These are phyloP conservation scores for Thalassoma bifasciatum DNA, from an alignment of 2,113 vertebrate genomes.

Conservation along the genomic window DNA sequence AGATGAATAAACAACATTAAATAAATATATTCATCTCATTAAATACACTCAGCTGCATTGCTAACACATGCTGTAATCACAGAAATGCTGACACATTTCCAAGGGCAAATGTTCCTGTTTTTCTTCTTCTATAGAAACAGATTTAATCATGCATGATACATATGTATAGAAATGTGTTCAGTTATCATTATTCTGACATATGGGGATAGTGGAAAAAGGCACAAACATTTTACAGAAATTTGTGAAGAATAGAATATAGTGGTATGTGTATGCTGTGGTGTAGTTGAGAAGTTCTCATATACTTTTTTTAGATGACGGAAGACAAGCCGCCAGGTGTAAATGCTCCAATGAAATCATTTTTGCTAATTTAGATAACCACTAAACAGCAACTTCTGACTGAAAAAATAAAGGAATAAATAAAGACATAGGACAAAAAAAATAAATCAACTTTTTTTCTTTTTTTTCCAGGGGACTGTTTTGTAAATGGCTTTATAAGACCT, in stretches of 20 bases:
- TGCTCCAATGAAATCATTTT: no score
- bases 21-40: constrained; percentile 42
- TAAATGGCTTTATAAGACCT: no score
- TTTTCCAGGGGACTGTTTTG: no score
- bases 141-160: constrained; percentile 7
- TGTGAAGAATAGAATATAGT: background rate
- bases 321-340: no score
- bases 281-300: no score
- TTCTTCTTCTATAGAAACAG: background rate
- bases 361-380: no score
- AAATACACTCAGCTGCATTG: constrained; percentile 14
- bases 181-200: background rate
- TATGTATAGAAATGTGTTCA: constrained; percentile 1
- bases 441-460: no score
- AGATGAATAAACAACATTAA: constrained; percentile 45
- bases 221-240: background rate
- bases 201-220: background rate
- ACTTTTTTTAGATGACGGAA: no score
- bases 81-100: constrained; percentile 22
- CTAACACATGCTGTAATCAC: background rate
- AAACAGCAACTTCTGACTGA: no score
- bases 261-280: background rate
- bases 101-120: constrained; percentile 8
- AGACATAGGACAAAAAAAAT: no score
- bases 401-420: no score